Evolutionary conservation across 1,140 invertebrate genomes (phyloP), one percentile per base, ranked within the genome.

Genomic region (Galendromus occidentalis): DNA sequence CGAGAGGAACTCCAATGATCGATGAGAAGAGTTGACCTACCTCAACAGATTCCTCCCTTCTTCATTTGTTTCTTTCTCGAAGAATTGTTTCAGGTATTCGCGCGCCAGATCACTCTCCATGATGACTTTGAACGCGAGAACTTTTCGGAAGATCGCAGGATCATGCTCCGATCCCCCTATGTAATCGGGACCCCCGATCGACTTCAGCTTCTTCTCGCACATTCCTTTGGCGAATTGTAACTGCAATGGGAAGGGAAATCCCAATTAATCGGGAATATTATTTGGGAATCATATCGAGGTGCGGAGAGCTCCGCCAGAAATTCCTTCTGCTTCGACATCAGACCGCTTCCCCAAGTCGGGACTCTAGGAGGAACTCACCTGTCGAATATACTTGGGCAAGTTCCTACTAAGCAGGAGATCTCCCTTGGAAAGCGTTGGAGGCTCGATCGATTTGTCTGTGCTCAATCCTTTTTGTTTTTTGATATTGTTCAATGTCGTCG

Each of bases 401-500:
- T 80, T 78, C 30, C 79, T 74, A 2, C 77, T 74, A 71, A 78
- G 76, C 12, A 80, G 70, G 30, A 80, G 70, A 67, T 80, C 78
- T 63, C 77, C 78, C 72, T 80, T 80, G 12, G 72, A 70, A 7
- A 69, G 68, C 39, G 73, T 74, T 66, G 76, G 76, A 12, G 75
- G 72, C 41, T 70, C 70, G 51, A 71, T 72, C 63, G 75, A 74
- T 68, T 69, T 68, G 75, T 72, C 71, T 69, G 70, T 69, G 76
- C 87, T 85, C 18, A 87, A 79, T 41, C 85, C 85, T 78, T 88
- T 86, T 9, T 86, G 82, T 70, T 86, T 80, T 76, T 90, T 90
- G 55, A 91, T 78, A 73, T 89, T 91, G 76, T 90, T 87, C 66
- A 91, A 81, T 1, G 87, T 89, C 42, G 89, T 91, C 0, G 88